Evolutionary conservation across 1,140 invertebrate species (phyloP).

Genomic region (Zaprionus nigranus): DNA sequence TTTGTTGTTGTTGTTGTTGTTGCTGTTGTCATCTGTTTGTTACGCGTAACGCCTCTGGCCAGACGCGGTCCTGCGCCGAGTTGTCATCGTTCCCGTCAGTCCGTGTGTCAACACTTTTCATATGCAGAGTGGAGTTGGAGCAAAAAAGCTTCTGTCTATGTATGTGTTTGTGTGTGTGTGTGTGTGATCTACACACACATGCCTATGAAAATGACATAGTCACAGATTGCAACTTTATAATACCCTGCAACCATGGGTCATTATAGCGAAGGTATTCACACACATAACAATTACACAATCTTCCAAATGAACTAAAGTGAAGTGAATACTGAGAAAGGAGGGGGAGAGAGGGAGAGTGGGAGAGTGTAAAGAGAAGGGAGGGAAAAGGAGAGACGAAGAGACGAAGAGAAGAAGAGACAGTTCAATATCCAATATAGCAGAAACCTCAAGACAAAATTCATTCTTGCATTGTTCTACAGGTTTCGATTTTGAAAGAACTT

Average conservation of each 20-base stretch:
- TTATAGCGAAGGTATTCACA: not conserved
- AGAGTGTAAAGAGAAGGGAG: too few species aligned
- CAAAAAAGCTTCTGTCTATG: not conserved
- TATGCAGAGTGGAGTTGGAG: conserved; percentile 1
- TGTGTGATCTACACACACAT: conserved; percentile 6
- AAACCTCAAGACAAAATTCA: not conserved
- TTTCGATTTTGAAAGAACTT: not conserved
- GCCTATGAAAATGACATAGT: not conserved
- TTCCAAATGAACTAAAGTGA: not conserved
- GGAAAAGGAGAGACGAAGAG: too few species aligned
- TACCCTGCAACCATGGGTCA: not conserved
- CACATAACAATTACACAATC: not conserved
- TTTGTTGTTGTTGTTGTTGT: conserved; percentile 8
- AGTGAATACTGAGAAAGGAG: not conserved
- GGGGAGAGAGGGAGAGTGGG: too few species aligned
- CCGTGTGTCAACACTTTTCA: conserved; percentile 41
- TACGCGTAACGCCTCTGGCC: conserved; percentile 36
- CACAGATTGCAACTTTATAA: not conserved
- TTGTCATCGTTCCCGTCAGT: conserved; percentile 24
- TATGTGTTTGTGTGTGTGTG: not conserved
- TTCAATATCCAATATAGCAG: not conserved
- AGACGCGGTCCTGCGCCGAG: not conserved
- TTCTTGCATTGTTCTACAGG: not conserved
- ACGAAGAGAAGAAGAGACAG: too few species aligned
- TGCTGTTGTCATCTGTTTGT: conserved; percentile 27